Base-by-base conservation (phyloP, 2,888 invertebrate genomes). In the Platypus cylindrus region DNA sequence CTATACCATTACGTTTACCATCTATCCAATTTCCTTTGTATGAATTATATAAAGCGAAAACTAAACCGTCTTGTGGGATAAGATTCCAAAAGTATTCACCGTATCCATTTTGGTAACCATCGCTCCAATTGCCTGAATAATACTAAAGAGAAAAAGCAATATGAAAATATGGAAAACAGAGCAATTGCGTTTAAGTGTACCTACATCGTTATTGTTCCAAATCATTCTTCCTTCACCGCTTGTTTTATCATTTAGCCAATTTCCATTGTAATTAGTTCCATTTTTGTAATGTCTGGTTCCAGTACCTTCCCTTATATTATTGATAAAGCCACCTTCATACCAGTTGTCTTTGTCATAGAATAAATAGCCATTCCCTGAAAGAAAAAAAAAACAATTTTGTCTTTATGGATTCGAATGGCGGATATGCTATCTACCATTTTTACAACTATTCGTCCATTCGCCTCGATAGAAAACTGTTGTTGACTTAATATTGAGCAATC, bases 141-240 rank as follows among this genome's bases (percentile, higher is more conserved):
- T 65, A 66, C 72, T 72, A 45, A 23, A 58, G n/a, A n/a, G n/a
- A n/a, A n/a, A n/a, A n/a, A n/a, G n/a, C n/a, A n/a, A n/a, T n/a
- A n/a, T n/a, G n/a, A n/a, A n/a, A n/a, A n/a, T n/a, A n/a, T n/a
- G n/a, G n/a, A n/a, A n/a, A n/a, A 32, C 3, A 8, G 11, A 22
- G 12, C 12, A 13, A 14, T 8, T 17, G 17, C 14, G 11, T 9
- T 13, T n/a, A 2, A 15, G 4, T 4, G 13, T 16, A 31, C 40
- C 63, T 53, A 73, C 70, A 49, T 73, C 72, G 35, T 67, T 66
- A 53, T 75, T 74, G 1, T 66, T 60, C 71, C 73, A 74, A 45
- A 68, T 62, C 68, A 73, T 71, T 14, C 66, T 55, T 20, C 75
- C 75, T 39, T 60, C 57, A n/a, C 75, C 75, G 48, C 71, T 60